Evolutionary conservation across 92 coral and sea anemone species (phyloP), one percentile per base, ranked within the genome.

Genomic region (Blastomussa wellsi): DNA sequence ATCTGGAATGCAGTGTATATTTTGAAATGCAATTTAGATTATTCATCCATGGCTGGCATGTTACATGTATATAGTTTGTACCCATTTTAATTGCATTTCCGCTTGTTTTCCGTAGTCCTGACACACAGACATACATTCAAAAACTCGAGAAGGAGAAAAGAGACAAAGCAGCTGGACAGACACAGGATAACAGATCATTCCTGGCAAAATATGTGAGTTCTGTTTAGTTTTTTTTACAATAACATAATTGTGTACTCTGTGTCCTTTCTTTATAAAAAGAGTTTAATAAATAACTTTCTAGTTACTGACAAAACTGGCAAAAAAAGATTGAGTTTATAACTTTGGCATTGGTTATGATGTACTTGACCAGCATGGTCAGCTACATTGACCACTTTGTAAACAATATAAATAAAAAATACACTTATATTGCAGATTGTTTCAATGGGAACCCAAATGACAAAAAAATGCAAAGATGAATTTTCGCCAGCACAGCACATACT

Each of bases 181-280:
- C 93, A 15, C 92, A 96, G 69, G 98, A 96, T 82, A 96, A 94
- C 84, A 90, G 96, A 78, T 96, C 98, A 31, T 96, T 96, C 81
- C 83, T 96, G 77, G 98, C 95, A 48, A 96, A 96, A 87, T 96
- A 92, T 87, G 95, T 92, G 68, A 90, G 95, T 87, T 1, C 7
- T 36, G n/a, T n/a, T n/a, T n/a, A n/a, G n/a, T 70, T 70, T 16
- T 60, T 69, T 8, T 52, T 11, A 6, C 31, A 57, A 35, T 29
- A 62, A 33, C 57, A 14, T 9, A 48, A 48, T 9, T 24, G 10
- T 62, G 35, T 62, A 4, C 68, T 9, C 6, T 57, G 65, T 57
- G n/a, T 55, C n/a, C n/a, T n/a, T n/a, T n/a, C n/a, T n/a, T n/a
- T 55, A 55, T 0, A 55, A n/a, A 20, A 0, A 17, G 65, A 26